Evolutionary conservation across 2,888 invertebrate genomes (phyloP).

Genomic region (Crossocerus cetratus): DNA sequence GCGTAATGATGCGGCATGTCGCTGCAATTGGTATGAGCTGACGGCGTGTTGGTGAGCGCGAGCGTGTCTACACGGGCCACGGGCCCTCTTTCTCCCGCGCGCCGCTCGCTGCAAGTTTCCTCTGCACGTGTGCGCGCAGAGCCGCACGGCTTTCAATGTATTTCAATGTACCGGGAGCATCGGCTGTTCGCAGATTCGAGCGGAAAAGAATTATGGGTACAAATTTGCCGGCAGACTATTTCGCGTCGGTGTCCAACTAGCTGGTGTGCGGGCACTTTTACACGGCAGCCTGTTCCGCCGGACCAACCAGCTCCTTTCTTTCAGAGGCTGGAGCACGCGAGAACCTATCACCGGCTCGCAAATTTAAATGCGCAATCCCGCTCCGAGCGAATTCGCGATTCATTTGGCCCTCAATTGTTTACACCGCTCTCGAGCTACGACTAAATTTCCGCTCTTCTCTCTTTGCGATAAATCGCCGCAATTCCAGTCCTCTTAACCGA

Average conservation of each 20-base stretch:
- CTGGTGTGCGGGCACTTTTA: slow-evolving; percentile 43
- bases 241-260: slow-evolving; percentile 38
- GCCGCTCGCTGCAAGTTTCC: slow-evolving; percentile 42
- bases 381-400: no score
- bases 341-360: no score
- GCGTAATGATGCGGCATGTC: slow-evolving; percentile 76
- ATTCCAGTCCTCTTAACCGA: no score
- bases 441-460: no score
- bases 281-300: slow-evolving; percentile 30
- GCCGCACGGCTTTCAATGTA: no score
- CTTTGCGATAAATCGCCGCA: no score
- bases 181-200: slow-evolving; percentile 48
- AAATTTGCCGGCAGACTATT: slow-evolving; percentile 54
- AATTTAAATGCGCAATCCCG: no score
- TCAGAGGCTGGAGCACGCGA: no score
- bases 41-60: slow-evolving; percentile 52
- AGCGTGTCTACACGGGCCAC: slow-evolving; percentile 18
- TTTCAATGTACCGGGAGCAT: slow-evolving; percentile 46
- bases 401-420: no score
- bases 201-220: slow-evolving; percentile 57
- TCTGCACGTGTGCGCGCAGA: neutral
- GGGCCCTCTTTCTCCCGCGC: slow-evolving; percentile 14
- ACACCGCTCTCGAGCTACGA: no score
- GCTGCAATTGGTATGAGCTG: slow-evolving; percentile 73
- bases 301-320: no score